Conservation (phyloP, 1,140 invertebrate genomes). For the Bathynomus jamesi region DNA sequence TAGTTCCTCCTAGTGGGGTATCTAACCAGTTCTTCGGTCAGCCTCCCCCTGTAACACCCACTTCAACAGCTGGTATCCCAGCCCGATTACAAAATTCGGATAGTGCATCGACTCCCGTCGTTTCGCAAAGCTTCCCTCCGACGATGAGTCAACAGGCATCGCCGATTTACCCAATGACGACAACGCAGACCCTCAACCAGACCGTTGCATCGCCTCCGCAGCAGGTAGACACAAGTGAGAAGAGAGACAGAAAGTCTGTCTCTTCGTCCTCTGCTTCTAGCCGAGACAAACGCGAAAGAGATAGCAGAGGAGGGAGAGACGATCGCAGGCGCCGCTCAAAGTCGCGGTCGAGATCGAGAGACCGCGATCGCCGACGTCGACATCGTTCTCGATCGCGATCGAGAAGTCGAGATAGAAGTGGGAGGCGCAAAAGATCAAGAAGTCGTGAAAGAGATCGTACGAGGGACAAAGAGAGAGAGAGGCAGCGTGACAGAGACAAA, state of each 20-base stretch:
- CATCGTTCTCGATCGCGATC: constrained; percentile 35
- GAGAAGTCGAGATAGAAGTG: constrained; percentile 31
- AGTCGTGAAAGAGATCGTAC: constrained; percentile 24
- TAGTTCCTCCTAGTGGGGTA: background rate
- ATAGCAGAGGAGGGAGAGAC: constrained; percentile 3
- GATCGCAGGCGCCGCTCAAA: constrained; percentile 13
- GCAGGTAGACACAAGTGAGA: background rate
- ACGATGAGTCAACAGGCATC: background rate
- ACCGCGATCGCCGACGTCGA: constrained; percentile 29
- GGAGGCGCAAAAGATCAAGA: constrained; percentile 17
- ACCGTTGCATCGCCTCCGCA: background rate
- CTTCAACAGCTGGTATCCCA: background rate
- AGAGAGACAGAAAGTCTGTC: background rate
- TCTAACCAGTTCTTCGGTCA: background rate
- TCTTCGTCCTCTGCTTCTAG: background rate
- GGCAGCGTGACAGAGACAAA: constrained; percentile 13
- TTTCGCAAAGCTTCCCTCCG: background rate
- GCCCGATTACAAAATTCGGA: background rate
- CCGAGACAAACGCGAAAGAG: background rate
- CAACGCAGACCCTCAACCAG: too few relatives aligned
- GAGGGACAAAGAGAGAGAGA: constrained; percentile 26
- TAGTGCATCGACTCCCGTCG: background rate
- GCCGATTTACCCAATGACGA: background rate
- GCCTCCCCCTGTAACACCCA: background rate
- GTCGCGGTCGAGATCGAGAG: constrained; percentile 21